Percentiles rank a stretch among this genome's conserved stretches.
These are phyloP conservation scores for Augiades crinisus DNA, from an alignment of 2,888 invertebrate genomes.

Conservation along the genomic window DNA sequence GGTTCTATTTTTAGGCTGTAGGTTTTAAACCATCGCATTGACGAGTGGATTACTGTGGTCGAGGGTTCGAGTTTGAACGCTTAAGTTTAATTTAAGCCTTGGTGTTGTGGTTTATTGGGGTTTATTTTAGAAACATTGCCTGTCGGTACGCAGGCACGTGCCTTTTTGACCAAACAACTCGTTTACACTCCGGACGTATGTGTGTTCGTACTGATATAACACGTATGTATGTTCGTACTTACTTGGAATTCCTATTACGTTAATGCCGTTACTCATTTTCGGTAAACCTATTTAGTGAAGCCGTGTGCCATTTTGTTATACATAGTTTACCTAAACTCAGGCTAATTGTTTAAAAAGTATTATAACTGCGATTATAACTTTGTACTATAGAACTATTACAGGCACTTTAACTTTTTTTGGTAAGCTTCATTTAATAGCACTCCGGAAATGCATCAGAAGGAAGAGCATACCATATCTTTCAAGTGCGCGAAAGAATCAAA, in stretches of 20 bases:
- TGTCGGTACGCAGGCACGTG: slow-evolving; percentile 65
- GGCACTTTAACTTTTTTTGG: too few species aligned
- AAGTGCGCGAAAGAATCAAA: too few species aligned
- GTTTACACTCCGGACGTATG: slow-evolving; percentile 34
- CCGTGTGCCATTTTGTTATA: slow-evolving; percentile 8
- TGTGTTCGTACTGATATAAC: slow-evolving; percentile 40
- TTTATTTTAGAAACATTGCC: slow-evolving; percentile 68
- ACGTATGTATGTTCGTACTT: slow-evolving; percentile 33
- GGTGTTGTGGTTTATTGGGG: slow-evolving; percentile 25
- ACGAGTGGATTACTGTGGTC: background rate
- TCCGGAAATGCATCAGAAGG: too few species aligned
- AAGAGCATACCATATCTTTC: too few species aligned
- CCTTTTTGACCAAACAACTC: slow-evolving; percentile 65
- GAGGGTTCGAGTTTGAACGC: slow-evolving; percentile 8
- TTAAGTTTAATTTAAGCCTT: slow-evolving; percentile 24
- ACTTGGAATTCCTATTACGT: slow-evolving; percentile 20
- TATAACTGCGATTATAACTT: too few species aligned
- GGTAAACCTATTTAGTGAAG: slow-evolving; percentile 16
- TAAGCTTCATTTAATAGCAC: too few species aligned
- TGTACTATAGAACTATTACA: too few species aligned
- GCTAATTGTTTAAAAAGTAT: too few species aligned
- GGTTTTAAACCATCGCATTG: slow-evolving; percentile 17
- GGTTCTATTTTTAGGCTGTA: slow-evolving; percentile 21
- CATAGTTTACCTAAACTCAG: background rate
- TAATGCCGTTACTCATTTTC: slow-evolving; percentile 17